Percentiles rank a stretch among this genome's conserved stretches.
These are phyloP conservation scores for Erpornis zantholeuca DNA, from an alignment of 2,113 vertebrate species.

Conservation along the genomic window DNA sequence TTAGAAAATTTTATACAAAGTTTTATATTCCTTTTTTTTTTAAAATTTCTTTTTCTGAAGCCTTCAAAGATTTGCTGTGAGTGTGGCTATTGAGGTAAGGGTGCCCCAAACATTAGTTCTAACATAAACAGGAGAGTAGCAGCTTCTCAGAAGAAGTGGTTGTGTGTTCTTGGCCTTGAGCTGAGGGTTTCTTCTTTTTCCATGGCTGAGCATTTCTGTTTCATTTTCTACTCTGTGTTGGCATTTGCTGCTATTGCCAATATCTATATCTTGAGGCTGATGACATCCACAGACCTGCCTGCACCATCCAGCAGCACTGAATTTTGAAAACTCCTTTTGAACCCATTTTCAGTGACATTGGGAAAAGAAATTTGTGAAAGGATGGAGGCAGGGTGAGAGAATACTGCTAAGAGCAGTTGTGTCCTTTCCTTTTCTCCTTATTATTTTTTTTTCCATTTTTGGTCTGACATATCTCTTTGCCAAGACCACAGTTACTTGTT, in stretches of 20 bases:
- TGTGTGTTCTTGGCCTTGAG: constrained; percentile 26
- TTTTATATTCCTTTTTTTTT: background rate
- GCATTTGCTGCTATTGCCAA: background rate
- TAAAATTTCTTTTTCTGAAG: background rate
- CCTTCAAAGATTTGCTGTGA: background rate
- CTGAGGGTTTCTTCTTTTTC: constrained; percentile 44
- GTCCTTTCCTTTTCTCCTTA: background rate
- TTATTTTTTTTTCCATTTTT: background rate
- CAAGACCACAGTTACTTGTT: constrained; percentile 9
- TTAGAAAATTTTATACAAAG: background rate
- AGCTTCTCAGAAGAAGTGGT: constrained; percentile 50
- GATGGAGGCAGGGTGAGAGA: background rate
- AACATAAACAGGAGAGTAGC: background rate
- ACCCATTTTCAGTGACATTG: background rate
- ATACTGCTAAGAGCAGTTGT: background rate
- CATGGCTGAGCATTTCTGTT: background rate
- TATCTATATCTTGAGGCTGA: background rate
- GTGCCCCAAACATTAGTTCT: background rate
- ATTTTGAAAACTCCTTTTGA: background rate
- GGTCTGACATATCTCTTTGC: background rate
- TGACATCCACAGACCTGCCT: background rate
- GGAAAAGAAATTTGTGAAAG: background rate
- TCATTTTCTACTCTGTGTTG: background rate
- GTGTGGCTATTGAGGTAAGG: background rate
- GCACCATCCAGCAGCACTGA: background rate